Base-by-base conservation (phyloP, 2,113 vertebrate species). In the Oreocharis arfaki region DNA sequence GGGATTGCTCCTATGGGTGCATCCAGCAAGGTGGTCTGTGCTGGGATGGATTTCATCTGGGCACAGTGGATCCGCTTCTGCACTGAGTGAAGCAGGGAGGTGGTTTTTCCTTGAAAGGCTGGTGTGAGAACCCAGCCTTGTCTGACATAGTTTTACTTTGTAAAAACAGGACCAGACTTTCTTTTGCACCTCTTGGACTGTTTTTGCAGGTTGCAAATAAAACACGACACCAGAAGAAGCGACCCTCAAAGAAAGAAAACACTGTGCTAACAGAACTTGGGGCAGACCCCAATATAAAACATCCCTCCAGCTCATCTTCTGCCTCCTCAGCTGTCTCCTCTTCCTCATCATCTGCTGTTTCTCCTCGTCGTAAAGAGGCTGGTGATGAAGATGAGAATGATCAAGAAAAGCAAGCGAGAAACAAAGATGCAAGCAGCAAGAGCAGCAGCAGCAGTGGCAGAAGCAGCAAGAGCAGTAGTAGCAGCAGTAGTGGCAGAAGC, bases 401-500 rank as follows among this genome's bases (percentile, higher is more conserved):
- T 41, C 41, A 89, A 84, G 68, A 56, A 46, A 78, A 91, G 37
- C 84, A 88, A 87, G 23, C 2, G 0, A 63, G 16, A 89, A 80
- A 56, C 4, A 95, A 84, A 87, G 74, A 89, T 15, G n/a, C 70
- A 41, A 91, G 63, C 46, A 96, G 90, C 44, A 91, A 37, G 15
- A 92, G 86, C 16, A 94, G 85, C 27, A 93, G 85, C 19, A 93
- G 81, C 0, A 68, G 52, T 2, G 26, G 39, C 4, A 81, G 20
- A 2, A 33, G 24, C 0, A 75, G 44, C 2, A 88, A 20, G 0
- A 84, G 55, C 0, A 69, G 46, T 0, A 84, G 65, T 0, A 84
- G 26, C 0, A 68, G 20, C 2, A 71, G n/a, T 0, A 68, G 21
- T 0, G 32, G 32, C 0, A 42, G 13, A 0, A 63, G 19, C 0